Evolutionary conservation across 2,113 vertebrate genomes (phyloP).

Genomic region (Diphyllodes magnificus): DNA sequence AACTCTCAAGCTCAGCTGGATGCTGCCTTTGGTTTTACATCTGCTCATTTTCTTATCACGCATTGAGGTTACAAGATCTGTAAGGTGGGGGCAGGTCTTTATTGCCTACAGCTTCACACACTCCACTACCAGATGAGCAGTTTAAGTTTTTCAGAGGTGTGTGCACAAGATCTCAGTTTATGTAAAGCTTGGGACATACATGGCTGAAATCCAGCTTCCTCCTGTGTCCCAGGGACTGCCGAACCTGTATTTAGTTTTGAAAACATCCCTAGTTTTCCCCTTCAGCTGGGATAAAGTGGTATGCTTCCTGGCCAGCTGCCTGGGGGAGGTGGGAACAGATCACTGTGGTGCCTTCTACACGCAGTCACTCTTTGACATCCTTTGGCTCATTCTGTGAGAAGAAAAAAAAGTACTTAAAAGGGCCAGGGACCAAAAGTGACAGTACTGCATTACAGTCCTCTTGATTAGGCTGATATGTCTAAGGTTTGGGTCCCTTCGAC

Average conservation of each 20-base stretch:
- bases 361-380: not conserved
- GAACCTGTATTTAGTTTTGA: not conserved
- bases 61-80: not conserved
- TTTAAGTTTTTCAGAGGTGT: not conserved
- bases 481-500: not conserved
- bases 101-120: not conserved
- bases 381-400: not conserved
- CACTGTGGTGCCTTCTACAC: no score
- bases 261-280: not conserved
- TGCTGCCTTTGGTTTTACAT: not conserved
- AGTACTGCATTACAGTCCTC: not conserved
- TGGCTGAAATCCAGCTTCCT: not conserved
- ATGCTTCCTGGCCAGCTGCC: not conserved
- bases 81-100: not conserved
- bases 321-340: fast-evolving
- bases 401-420: not conserved
- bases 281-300: not conserved
- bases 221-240: not conserved
- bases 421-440: not conserved
- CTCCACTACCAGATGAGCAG: not conserved
- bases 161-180: not conserved
- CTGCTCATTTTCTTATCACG: not conserved
- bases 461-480: not conserved
- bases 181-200: not conserved
- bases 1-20: not conserved